Percentiles rank a stretch among this genome's conserved stretches.
These are phyloP conservation scores for Diaphora mendica DNA, from an alignment of 2,888 invertebrate genomes.

Conservation along the genomic window DNA sequence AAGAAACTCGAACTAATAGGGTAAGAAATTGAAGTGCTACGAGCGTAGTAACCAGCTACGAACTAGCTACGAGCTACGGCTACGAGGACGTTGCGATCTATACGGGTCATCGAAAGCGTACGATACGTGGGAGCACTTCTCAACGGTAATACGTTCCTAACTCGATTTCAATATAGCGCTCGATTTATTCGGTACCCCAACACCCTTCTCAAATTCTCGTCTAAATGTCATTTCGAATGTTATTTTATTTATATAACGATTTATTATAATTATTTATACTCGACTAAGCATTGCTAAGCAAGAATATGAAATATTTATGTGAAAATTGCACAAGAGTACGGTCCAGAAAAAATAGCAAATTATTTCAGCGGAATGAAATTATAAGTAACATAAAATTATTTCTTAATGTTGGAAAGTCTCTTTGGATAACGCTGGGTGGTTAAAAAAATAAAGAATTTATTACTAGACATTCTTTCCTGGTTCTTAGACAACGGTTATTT, in stretches of 20 bases:
- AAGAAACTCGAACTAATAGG: constrained; percentile 59
- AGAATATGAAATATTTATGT: constrained; percentile 13
- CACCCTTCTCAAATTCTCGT: constrained; percentile 52
- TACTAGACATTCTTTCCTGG: constrained; percentile 38
- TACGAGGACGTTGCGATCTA: constrained; percentile 53
- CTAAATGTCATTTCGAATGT: constrained; percentile 52
- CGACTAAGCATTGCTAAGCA: constrained; percentile 14
- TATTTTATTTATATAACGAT: too few relatives aligned
- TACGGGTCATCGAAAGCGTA: constrained; percentile 54
- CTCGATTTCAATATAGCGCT: constrained; percentile 65
- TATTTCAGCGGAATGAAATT: constrained; percentile 27
- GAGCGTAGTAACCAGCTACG: constrained; percentile 63
- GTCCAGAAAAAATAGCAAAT: constrained; percentile 35
- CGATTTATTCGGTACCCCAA: constrained; percentile 61
- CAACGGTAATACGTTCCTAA: constrained; percentile 58
- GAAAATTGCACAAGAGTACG: constrained; percentile 21
- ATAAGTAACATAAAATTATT: constrained; percentile 43
- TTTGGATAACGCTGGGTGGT: constrained; percentile 26
- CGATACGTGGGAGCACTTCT: constrained; percentile 39
- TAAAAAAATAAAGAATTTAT: constrained; percentile 47
- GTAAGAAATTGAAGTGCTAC: constrained; percentile 69
- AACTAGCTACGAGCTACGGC: constrained; percentile 55
- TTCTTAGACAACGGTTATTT: constrained; percentile 18
- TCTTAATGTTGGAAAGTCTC: constrained; percentile 42
- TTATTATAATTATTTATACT: constrained; percentile 10